A percentile compares a stretch with the other conserved stretches of the same genome.
These are phyloP conservation scores for Actinia equina DNA, from an alignment of 64 coral and sea anemone genomes.

Conservation along the genomic window DNA sequence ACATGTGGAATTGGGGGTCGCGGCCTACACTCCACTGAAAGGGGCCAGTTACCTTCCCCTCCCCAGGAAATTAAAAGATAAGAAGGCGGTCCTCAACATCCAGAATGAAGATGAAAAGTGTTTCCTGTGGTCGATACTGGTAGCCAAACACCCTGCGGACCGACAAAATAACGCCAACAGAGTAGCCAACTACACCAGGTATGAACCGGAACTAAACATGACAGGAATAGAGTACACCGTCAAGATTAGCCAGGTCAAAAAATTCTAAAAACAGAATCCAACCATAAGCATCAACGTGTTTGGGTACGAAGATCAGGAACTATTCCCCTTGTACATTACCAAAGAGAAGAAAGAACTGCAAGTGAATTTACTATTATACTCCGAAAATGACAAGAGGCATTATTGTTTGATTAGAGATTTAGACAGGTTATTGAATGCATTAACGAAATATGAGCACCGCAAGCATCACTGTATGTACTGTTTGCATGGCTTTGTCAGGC, in stretches of 20 bases:
- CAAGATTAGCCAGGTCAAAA: constrained; percentile 15
- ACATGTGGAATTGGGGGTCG: too few species aligned
- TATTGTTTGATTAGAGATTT: neutral
- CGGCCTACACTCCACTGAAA: too few species aligned
- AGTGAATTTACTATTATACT: constrained; percentile 15
- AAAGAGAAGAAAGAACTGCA: constrained; percentile 1
- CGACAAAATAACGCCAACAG: neutral
- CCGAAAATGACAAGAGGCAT: constrained; percentile 20
- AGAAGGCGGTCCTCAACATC: constrained; percentile 30
- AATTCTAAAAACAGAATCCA: constrained; percentile 41
- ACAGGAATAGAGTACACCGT: neutral
- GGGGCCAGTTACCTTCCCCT: too few species aligned
- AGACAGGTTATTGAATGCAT: too few species aligned
- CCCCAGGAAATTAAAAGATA: neutral
- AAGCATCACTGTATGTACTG: too few species aligned
- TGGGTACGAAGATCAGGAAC: neutral
- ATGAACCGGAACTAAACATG: too few species aligned
- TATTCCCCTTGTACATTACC: constrained; percentile 35
- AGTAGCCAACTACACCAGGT: too few species aligned
- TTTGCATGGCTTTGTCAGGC: too few species aligned
- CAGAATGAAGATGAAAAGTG: constrained; percentile 42
- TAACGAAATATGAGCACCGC: too few species aligned
- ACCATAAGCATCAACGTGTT: constrained; percentile 22
- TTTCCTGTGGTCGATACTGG: constrained; percentile 13
- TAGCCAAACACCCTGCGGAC: too few species aligned